phyloP scores from a whole-genome alignment of 2,888 invertebrate species.

The Agonum fuliginosum region DNA sequence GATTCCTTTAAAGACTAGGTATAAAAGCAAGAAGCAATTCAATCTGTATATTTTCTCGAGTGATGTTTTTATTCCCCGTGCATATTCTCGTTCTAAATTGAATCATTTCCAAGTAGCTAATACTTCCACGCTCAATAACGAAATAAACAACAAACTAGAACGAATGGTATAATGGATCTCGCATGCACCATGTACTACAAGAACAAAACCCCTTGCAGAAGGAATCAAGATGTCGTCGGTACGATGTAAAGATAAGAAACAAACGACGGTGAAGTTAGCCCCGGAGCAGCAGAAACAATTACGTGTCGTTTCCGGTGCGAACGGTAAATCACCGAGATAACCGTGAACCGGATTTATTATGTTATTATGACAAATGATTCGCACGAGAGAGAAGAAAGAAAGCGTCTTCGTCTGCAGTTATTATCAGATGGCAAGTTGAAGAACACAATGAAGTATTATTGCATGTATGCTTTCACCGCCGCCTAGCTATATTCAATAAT shows the following conservation, averaged over 20 bases:
- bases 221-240: constrained; percentile 31
- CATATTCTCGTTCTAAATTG: no score
- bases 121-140: neutral
- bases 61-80: no score
- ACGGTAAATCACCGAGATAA: constrained; percentile 71
- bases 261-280: neutral
- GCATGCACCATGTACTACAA: no score
- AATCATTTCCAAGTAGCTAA: neutral
- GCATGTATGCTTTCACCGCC: constrained; percentile 3
- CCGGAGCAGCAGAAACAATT: constrained; percentile 51
- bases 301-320: constrained; percentile 53
- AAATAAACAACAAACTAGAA: neutral
- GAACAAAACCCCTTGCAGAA: constrained; percentile 6
- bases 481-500: constrained; percentile 2
- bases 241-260: constrained; percentile 19
- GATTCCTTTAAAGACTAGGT: no score
- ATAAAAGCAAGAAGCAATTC: no score
- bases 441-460: constrained; percentile 26
- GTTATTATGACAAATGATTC: constrained; percentile 67
- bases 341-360: constrained; percentile 68
- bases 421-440: constrained; percentile 18
- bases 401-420: neutral
- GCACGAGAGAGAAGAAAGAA: neutral
- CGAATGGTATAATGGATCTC: neutral
- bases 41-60: no score